Conservation (phyloP, 2,797 vertebrate genomes). For the Lates japonicus region DNA sequence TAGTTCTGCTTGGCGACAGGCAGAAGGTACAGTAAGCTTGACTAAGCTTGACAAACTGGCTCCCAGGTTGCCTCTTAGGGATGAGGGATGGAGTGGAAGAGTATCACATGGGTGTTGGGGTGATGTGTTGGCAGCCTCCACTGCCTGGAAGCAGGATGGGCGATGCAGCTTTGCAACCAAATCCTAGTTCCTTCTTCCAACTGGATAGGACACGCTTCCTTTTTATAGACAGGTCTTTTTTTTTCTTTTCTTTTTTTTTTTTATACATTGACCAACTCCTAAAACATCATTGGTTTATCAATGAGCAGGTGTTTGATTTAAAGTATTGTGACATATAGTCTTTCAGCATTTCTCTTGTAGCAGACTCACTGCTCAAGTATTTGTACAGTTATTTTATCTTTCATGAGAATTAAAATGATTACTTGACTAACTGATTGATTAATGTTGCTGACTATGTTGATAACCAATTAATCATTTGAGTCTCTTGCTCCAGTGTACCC, state of each 20-base stretch:
- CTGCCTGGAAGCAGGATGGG: conserved; percentile 24
- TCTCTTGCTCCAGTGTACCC: neutral
- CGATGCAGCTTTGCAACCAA: conserved; percentile 15
- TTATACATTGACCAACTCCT: neutral
- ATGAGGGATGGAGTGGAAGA: conserved; percentile 32
- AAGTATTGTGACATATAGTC: neutral
- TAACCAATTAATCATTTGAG: neutral
- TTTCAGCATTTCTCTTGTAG: neutral
- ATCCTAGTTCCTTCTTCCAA: neutral
- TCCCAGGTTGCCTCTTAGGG: conserved; percentile 57
- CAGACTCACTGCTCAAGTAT: too few species aligned
- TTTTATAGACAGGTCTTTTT: neutral
- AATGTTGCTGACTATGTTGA: neutral
- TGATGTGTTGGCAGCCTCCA: conserved; percentile 25
- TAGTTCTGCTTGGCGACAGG: conserved; percentile 57
- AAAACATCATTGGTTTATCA: neutral
- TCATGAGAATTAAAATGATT: neutral
- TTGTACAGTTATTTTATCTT: neutral
- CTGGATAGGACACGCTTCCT: neutral
- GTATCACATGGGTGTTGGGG: conserved; percentile 19
- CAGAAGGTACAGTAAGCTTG: conserved; percentile 55
- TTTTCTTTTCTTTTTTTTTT: neutral
- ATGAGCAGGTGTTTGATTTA: too few species aligned
- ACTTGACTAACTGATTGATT: neutral
- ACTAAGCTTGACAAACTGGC: conserved; percentile 61